A percentile compares a stretch with the other conserved stretches of the same genome.
Evolutionary conservation across 2,113 vertebrate species (phyloP).

Genomic region (Lepus timidus): DNA sequence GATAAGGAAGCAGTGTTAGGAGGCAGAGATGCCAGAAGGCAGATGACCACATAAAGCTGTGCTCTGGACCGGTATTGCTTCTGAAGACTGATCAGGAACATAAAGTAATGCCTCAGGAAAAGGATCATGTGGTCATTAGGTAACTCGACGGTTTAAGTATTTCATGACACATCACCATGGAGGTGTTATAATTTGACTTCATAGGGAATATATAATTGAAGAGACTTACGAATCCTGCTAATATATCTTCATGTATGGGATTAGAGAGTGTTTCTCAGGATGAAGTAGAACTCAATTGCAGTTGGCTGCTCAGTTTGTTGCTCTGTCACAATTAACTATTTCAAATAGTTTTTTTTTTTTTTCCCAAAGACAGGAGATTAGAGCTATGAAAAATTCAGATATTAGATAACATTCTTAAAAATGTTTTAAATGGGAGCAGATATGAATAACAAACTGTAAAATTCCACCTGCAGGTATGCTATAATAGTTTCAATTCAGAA

Average conservation of each 20-base stretch:
- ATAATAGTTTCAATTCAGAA: background rate
- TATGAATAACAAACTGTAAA: background rate
- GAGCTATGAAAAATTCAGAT: constrained; percentile 17
- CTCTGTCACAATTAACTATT: background rate
- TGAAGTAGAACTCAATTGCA: background rate
- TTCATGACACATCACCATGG: background rate
- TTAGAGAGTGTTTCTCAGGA: background rate
- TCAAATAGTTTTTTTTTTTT: constrained; percentile 43
- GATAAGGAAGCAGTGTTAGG: background rate
- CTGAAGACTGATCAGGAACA: background rate
- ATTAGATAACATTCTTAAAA: background rate
- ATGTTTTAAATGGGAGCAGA: background rate
- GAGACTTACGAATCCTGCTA: background rate
- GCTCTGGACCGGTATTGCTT: background rate
- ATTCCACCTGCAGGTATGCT: too few species aligned
- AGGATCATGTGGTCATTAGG: background rate
- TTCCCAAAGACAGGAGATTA: background rate
- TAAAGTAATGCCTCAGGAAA: background rate
- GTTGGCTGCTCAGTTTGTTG: background rate
- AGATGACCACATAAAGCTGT: background rate
- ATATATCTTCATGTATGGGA: background rate
- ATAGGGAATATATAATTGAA: background rate
- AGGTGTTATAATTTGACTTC: background rate
- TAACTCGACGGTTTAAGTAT: constrained; percentile 47
- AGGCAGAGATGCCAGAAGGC: too few species aligned